Conservation (phyloP, 2,113 vertebrate genomes). For the Leptosomus discolor region DNA sequence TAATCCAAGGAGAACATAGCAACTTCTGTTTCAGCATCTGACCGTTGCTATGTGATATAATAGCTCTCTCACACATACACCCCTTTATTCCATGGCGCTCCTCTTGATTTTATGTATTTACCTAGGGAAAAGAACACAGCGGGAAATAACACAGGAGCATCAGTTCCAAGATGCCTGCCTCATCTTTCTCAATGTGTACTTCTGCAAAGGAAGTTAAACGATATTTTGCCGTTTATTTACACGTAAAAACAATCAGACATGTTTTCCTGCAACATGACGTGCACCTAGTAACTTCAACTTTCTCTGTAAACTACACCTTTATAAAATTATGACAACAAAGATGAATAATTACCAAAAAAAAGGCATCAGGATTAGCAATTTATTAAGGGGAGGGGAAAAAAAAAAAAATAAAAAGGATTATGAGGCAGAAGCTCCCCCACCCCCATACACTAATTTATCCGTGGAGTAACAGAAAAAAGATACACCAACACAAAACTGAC, state of each 20-base stretch:
- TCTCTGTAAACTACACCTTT: not conserved
- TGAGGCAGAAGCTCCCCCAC: not conserved
- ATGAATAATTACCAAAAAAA: not conserved
- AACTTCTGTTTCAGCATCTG: not conserved
- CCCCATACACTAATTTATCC: too few species aligned
- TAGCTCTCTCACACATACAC: not conserved
- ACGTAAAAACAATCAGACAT: not conserved
- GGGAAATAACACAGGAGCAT: not conserved
- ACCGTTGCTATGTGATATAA: fast-evolving
- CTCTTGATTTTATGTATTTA: not conserved
- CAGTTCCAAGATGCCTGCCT: not conserved
- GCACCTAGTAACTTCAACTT: not conserved
- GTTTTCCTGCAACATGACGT: not conserved
- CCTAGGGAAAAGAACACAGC: not conserved
- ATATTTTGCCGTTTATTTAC: not conserved
- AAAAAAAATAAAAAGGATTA: too few species aligned
- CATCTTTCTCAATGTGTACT: not conserved
- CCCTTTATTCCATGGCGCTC: not conserved
- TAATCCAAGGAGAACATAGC: not conserved
- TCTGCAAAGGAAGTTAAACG: not conserved
- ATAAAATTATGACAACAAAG: not conserved
- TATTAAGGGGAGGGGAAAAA: too few species aligned
- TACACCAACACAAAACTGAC: not conserved
- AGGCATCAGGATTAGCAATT: not conserved
- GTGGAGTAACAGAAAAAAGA: not conserved